Percentiles rank a stretch among this genome's conserved stretches.
These are phyloP conservation scores for Tupaia chinensis DNA, from an alignment of 2,113 vertebrate genomes.

Conservation along the genomic window DNA sequence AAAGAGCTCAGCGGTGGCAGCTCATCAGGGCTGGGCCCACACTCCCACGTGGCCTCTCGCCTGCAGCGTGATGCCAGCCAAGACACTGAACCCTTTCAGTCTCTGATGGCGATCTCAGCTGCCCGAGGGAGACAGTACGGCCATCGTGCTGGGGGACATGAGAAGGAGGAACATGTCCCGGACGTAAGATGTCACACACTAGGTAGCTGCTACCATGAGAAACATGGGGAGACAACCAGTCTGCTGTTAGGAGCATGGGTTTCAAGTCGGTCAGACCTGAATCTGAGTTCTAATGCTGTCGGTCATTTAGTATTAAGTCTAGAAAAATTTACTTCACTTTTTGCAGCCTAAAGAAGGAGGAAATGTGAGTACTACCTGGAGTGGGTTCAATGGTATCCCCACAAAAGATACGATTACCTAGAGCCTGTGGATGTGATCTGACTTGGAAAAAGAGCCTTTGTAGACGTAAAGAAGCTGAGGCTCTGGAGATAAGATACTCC, in stretches of 20 bases:
- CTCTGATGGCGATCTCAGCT: neutral
- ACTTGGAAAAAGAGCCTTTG: neutral
- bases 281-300: neutral
- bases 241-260: fast-evolving
- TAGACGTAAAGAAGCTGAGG: neutral
- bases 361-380: fast-evolving
- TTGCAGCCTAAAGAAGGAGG: fast-evolving
- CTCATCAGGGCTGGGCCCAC: fast-evolving
- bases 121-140: fast-evolving
- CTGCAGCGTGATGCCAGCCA: neutral
- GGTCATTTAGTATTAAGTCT: neutral
- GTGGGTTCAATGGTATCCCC: fast-evolving
- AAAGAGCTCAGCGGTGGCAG: no score
- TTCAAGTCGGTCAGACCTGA: neutral
- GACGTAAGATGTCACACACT: fast-evolving
- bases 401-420: no score
- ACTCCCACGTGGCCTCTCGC: neutral
- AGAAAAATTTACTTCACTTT: neutral
- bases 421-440: neutral
- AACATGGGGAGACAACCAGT: fast-evolving
- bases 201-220: fast-evolving
- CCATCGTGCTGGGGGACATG: fast-evolving
- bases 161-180: fast-evolving
- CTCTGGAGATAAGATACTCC: neutral
- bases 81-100: neutral